Evolutionary conservation across 2,113 vertebrate genomes (phyloP).

Genomic region (Notiomystis cincta): DNA sequence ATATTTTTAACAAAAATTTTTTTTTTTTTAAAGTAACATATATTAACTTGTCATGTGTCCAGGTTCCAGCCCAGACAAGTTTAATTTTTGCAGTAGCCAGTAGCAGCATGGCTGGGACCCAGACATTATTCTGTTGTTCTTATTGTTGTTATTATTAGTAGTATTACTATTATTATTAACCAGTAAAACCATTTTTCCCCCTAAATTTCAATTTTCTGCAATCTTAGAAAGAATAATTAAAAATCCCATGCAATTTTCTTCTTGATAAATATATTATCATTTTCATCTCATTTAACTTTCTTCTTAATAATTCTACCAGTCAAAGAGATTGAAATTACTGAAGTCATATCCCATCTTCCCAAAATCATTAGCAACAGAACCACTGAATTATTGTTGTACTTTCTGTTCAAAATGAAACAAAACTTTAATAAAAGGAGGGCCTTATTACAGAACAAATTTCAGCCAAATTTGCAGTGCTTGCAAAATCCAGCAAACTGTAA

Average conservation of each 20-base stretch:
- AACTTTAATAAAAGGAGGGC: neutral
- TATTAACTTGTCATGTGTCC: neutral
- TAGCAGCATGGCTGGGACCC: neutral
- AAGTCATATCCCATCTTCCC: neutral
- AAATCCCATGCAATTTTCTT: neutral
- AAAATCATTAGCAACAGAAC: neutral
- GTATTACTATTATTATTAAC: neutral
- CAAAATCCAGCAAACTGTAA: neutral
- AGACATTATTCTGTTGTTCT: neutral
- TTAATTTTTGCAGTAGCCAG: neutral
- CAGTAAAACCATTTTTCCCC: neutral
- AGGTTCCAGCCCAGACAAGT: neutral
- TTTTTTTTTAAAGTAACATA: no score
- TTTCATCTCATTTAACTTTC: neutral
- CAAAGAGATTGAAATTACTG: neutral
- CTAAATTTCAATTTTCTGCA: neutral
- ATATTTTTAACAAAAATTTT: neutral
- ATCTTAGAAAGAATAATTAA: neutral
- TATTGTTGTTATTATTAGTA: no score
- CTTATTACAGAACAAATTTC: neutral
- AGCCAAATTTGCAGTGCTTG: no score
- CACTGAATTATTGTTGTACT: neutral
- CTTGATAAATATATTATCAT: neutral
- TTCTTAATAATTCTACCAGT: neutral
- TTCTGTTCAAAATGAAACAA: neutral